Evolutionary conservation across 1,140 invertebrate genomes (phyloP).

Genomic region (Zaprionus tsacasi): DNA sequence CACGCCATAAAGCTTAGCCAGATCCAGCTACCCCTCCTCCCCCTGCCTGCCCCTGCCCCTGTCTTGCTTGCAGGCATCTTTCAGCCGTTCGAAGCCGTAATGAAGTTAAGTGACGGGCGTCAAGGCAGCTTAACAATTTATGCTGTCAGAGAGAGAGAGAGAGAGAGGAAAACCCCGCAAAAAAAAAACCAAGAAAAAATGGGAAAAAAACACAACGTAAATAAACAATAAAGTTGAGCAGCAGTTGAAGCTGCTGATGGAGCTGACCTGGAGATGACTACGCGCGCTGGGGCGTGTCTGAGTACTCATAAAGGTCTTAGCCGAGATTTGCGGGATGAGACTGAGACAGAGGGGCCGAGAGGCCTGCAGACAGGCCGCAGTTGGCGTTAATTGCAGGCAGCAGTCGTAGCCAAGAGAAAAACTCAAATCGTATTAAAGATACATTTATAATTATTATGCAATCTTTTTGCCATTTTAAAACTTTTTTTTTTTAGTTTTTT

Average conservation of each 20-base stretch:
- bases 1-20: conserved; percentile 82
- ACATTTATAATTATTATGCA: not conserved
- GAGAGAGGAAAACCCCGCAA: not conserved
- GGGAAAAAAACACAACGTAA: conserved; percentile 45
- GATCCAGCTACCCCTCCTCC: conserved; percentile 2
- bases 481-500: too few species aligned
- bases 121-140: conserved; percentile 70
- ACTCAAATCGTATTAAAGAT: not conserved
- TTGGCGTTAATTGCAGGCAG: conserved; percentile 11
- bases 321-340: conserved; percentile 15
- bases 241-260: conserved; percentile 25
- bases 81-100: conserved; percentile 54
- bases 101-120: conserved; percentile 78
- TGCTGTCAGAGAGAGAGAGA: conserved; percentile 29
- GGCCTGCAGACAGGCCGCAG: conserved; percentile 6
- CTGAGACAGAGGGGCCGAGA: too few species aligned
- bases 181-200: conserved; percentile 13
- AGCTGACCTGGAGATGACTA: conserved; percentile 23
- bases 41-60: not conserved
- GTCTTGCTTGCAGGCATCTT: conserved; percentile 28
- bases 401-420: not conserved
- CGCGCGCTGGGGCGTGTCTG: not conserved
- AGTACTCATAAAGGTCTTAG: conserved; percentile 26
- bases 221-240: conserved; percentile 68
- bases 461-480: too few species aligned